Base-by-base conservation (phyloP, 2,797 vertebrate species). In the Mionectes olivaceus region DNA sequence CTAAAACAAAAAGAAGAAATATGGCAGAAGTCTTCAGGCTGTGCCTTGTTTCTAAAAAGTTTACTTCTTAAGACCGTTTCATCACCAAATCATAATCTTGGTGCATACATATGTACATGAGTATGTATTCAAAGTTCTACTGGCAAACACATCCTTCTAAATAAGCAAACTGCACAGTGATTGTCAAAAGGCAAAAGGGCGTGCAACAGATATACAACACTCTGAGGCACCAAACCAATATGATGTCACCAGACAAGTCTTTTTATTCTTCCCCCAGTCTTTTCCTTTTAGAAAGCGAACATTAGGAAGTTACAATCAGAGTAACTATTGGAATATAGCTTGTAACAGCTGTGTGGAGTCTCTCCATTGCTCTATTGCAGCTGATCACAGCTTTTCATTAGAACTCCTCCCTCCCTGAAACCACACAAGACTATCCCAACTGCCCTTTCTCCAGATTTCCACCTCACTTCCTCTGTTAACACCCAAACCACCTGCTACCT, bases 1-100 rank as follows among this genome's bases (percentile, higher is more conserved):
- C 99, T 99, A 97, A 52, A 96, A 97, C 30, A 91, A 76, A 83
- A 87, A 92, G 70, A 55, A 83, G 22, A 75, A 83, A 64, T 37
- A 77, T 44, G 17, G 43, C 50, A 82, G 33, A 87, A 82, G 64
- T 68, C 76, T 67, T 41, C 16, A 93, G n/a, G 18, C 49, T 73
- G 32, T 53, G 52, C 77, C 68, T 89, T 39, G 19, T 76, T 92
- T 73, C 49, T 50, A 50, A 49, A 32, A 92, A 69, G 17, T 74
- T 89, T 73, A 47, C 9, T 70, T 24, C 55, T 67, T 71, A 44
- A 61, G 64, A 55, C 8, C 63, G 52, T 59, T 76, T 53, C 28
- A 65, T 49, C 25, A 67, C 14, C 19, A 67, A 56, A 37, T 24
- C 41, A 44, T 21, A 70, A 70, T 47, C 46, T 50, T 32, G n/a